These are phyloP conservation scores for Turdus rufiventris DNA, from an alignment of 2,113 vertebrate species.

Conservation along the genomic window DNA sequence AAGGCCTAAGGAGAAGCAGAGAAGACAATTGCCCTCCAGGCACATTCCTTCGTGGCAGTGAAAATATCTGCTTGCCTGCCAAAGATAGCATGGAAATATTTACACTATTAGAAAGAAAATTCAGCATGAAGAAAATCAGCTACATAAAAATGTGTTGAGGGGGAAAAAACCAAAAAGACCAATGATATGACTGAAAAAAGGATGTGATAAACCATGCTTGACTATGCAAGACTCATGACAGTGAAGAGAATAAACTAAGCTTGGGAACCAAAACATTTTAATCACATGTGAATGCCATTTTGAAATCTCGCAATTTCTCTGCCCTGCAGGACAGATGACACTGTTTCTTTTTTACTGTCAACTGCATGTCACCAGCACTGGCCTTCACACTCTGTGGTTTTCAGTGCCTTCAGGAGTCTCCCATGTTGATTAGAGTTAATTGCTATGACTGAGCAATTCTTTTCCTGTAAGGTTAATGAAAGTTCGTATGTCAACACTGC, in stretches of 20 bases:
- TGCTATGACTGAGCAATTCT: accelerated
- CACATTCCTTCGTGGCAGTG: neutral
- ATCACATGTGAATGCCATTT: neutral
- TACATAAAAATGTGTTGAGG: neutral
- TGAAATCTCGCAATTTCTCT: neutral
- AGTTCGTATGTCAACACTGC: neutral
- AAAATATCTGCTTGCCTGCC: neutral
- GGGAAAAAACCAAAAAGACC: accelerated
- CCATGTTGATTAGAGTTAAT: neutral
- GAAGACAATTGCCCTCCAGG: neutral
- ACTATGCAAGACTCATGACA: neutral
- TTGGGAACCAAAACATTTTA: neutral
- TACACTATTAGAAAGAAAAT: neutral
- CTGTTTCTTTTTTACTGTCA: neutral
- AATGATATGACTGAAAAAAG: neutral
- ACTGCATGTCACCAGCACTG: neutral
- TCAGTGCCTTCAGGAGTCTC: neutral
- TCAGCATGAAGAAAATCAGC: neutral
- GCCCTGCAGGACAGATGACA: neutral
- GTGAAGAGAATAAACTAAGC: neutral
- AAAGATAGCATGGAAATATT: neutral
- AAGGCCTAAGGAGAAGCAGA: neutral
- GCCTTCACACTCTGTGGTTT: neutral
- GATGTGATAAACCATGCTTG: neutral
- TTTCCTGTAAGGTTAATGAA: neutral